Evolutionary conservation across 1,140 invertebrate genomes (phyloP), one percentile per base, ranked within the genome.

Genomic region (Diprion similis): DNA sequence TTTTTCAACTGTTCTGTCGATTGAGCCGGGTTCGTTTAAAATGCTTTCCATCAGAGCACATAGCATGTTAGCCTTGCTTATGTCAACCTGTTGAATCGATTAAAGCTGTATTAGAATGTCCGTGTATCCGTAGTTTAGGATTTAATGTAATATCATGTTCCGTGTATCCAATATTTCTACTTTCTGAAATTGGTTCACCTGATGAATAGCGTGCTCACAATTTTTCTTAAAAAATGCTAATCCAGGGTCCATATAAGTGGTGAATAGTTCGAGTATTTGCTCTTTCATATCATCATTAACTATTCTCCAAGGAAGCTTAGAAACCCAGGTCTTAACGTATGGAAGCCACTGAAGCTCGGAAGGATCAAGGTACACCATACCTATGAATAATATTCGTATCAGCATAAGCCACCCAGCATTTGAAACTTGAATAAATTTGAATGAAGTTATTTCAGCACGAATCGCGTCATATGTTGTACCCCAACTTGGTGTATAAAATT

Each of bases 341-440:
- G 96, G 95, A 19, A 92, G 82, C 94, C 94, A 95, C 59, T 94
- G 95, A 6, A 97, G 83, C 77, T 95, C 93, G 0, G 90, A 88
- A 0, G 96, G 93, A 83, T 97, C 96, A 72, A 98, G 92, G 81
- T 97, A 98, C 9, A 98, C 95, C 96, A 98, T 98, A 71, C 95
- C 93, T 83, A 17, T 59, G 9, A 59, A 15, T 37, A 37, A 37
- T 37, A 37, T 37, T 37, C 1, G 24, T 37, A 37, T 37, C 24
- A 37, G 24, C 24, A 37, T 37, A 37, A 37, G 24, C 24, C 24
- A 37, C 24, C 24, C 24, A 37, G 24, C 24, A 37, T 37, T 37
- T 37, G 24, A 37, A 37, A 37, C 24, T 37, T 37, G 24, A 37
- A 37, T 37, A 37, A 37, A 37, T 37, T 37, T 37, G 24, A 37